A percentile compares a stretch with the other conserved stretches of the same genome.
phyloP scores from a whole-genome alignment of 2,113 vertebrate species.

The Balaenoptera acutorostrata region DNA sequence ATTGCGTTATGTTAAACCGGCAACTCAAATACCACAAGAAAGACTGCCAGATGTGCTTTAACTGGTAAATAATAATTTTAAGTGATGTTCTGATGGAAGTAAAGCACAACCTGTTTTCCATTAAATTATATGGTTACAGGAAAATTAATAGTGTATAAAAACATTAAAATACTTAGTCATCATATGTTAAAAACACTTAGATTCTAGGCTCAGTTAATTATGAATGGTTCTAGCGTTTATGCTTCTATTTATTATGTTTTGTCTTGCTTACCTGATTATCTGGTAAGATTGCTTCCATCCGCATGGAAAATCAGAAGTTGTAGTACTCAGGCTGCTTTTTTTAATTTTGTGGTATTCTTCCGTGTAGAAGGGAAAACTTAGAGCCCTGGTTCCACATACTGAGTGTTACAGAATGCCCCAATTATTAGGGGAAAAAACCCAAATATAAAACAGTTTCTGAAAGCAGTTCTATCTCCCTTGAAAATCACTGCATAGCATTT shows the following conservation, averaged over 20 bases:
- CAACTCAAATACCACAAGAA: background rate
- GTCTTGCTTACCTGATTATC: background rate
- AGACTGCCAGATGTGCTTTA: background rate
- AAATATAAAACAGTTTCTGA: background rate
- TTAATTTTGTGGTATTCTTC: background rate
- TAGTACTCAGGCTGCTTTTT: background rate
- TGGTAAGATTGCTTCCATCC: background rate
- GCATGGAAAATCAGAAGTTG: background rate
- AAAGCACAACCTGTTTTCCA: background rate
- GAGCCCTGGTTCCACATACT: fast-evolving
- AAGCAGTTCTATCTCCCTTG: background rate
- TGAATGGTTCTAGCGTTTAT: background rate
- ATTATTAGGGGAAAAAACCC: background rate
- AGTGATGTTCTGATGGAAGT: background rate
- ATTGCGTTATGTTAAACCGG: background rate
- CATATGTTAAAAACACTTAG: background rate
- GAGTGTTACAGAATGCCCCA: background rate
- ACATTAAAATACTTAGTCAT: background rate
- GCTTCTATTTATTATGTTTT: background rate
- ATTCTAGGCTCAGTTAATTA: background rate
- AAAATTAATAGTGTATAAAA: background rate
- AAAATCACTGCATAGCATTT: background rate
- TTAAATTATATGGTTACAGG: background rate
- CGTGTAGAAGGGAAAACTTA: background rate
- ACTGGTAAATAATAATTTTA: background rate